Evolutionary conservation across 2,888 invertebrate genomes (phyloP).

Genomic region (Lissonota sp.): DNA sequence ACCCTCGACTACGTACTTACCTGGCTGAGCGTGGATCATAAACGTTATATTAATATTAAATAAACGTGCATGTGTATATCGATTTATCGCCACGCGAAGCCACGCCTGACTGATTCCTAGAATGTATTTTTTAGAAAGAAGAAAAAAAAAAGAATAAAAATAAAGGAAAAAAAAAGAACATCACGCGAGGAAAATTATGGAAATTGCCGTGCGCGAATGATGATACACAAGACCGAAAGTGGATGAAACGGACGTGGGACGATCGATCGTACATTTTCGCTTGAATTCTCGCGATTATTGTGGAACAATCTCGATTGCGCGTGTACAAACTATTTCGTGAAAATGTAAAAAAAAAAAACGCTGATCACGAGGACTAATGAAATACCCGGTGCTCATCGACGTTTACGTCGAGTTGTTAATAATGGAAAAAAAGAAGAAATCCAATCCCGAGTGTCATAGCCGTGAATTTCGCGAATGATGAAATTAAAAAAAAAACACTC

Average conservation of each 20-base stretch:
- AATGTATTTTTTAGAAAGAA: constrained; percentile 78
- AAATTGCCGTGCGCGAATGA: neutral
- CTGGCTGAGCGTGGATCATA: constrained; percentile 73
- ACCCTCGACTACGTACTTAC: constrained; percentile 82
- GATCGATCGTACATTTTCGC: neutral
- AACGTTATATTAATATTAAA: constrained; percentile 57
- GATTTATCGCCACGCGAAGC: constrained; percentile 59
- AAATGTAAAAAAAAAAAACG: neutral
- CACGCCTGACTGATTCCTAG: constrained; percentile 82
- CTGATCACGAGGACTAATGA: constrained; percentile 36
- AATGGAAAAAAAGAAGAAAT: constrained; percentile 25
- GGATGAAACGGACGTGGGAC: neutral
- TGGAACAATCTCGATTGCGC: constrained; percentile 28
- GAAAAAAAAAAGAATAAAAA: constrained; percentile 47
- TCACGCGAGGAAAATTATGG: neutral
- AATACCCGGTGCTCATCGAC: constrained; percentile 31
- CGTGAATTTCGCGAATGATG: constrained; percentile 32
- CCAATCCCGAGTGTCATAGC: constrained; percentile 56
- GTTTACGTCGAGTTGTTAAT: constrained; percentile 41
- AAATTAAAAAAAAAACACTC: constrained; percentile 3
- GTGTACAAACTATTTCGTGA: constrained; percentile 50
- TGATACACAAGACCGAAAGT: constrained; percentile 18
- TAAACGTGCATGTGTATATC: too few species aligned
- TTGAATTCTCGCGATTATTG: neutral
- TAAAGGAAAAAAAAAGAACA: constrained; percentile 31